Base-by-base conservation (phyloP, 2,113 vertebrate species). In the Neotragus pygmaeus region DNA sequence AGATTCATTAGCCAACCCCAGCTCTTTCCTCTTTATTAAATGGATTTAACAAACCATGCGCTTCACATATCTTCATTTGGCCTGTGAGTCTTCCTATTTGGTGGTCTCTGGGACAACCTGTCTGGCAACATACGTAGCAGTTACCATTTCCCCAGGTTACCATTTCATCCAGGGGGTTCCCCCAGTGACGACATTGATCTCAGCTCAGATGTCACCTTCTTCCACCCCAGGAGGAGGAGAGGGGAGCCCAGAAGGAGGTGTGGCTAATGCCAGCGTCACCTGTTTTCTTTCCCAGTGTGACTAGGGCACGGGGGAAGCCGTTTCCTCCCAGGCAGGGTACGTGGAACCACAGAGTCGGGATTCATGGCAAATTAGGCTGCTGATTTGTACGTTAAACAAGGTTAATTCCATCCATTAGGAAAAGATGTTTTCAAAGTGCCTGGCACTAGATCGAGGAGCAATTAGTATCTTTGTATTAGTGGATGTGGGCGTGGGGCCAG, bases 381-480 rank as follows among this genome's bases (percentile, higher is more conserved):
- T 84, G 97, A 97, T 97, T 97, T 97, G 94, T 97, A 97, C 23
- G 28, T 95, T 27, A 47, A 97, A 97, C 95, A 87, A 95, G 84
- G 16, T 95, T 86, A 97, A 94, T 94, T 88, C 11, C 66, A 86
- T 88, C 96, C 88, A 94, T 97, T 97, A 93, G 6, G 58, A 11
- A 97, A 96, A 88, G 95, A 81, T 83, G 91, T 98, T 98, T 97
- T 98, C 96, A 97, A 98, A 98, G 96, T 15, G 23, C 81, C 97
- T 98, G 97, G 91, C 92, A 94, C 88, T 45, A 94, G 82, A 85
- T 39, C n/a, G 14, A 27, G 85, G 55, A 88, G 91, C 96, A 98
- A 98, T 98, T 96, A 98, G 96, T 87, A 96, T 97, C 97, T 98
- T 98, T 96, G 94, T 98, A 94, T 98, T 97, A 94, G 96, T 91